Evolutionary conservation across 1,140 invertebrate species (phyloP), one percentile per base, ranked within the genome.

Genomic region (Asobara japonica): DNA sequence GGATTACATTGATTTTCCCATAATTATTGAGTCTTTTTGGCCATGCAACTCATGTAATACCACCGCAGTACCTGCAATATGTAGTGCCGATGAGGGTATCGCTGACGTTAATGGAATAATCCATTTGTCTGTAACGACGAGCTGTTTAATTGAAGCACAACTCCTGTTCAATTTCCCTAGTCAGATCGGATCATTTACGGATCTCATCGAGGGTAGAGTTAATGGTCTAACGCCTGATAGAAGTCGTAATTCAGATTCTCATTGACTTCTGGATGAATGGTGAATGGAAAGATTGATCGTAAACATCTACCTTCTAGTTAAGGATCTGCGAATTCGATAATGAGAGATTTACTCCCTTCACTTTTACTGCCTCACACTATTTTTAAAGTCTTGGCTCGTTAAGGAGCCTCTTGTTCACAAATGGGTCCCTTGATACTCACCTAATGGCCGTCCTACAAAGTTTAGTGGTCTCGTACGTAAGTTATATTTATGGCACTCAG

Each of bases 321-420:
- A 33, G 45, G 30, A 11, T 45, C 25, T 66, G 16, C 1, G 30
- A n/a, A 65, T 33, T 45, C 41, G 64, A 33, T 74, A 74, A 71
- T 74, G 62, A 74, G 68, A 74, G 69, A 74, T 70, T 71, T 48
- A 71, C 69, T 71, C 33, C 11, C 5, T 45, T 30, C 20, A 5
- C 31, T 62, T 64, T 56, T 1, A 56, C 51, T 22, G 18, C 51
- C n/a, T 56, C 20, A 56, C 51, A 56, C 51, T 36, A 41, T n/a
- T 51, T 71, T 71, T 67, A 74, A 71, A 71, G 51, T 70, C 72
- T 13, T 36, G 13, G 1, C 64, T 71, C 68, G 73, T 74, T 74
- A 74, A 74, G 25, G 33, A 70, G 25, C 22, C 60, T 60, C 60
- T 71, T 71, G 64, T 71, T 74, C 68, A 65, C 64, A 67, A 71